A percentile compares a stretch with the other conserved stretches of the same genome.
Conservation (phyloP, 2,888 invertebrate genomes). For the Trilocha varians region DNA sequence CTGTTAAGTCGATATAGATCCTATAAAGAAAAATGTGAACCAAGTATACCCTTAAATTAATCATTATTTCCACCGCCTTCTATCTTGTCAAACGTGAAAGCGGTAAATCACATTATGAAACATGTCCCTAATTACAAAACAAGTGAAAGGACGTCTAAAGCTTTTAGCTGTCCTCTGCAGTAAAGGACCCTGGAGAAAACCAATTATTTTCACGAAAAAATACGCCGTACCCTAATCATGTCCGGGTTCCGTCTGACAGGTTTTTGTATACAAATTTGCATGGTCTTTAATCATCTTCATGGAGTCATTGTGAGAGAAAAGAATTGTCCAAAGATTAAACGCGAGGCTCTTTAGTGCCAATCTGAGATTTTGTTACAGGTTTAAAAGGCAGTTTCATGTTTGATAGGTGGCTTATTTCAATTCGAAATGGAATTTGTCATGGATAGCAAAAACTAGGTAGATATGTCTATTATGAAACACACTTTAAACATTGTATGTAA, state of each 20-base stretch:
- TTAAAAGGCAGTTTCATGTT: too few relatives aligned
- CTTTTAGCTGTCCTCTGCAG: constrained; percentile 16
- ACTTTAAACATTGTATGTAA: too few relatives aligned
- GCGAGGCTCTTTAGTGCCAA: too few relatives aligned
- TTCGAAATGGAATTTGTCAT: too few relatives aligned
- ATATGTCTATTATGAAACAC: too few relatives aligned
- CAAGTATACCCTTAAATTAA: too few relatives aligned
- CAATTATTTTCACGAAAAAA: constrained; percentile 26
- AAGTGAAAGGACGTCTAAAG: constrained; percentile 30
- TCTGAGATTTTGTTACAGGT: too few relatives aligned
- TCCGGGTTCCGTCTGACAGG: constrained; percentile 21
- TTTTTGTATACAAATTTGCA: constrained; percentile 12
- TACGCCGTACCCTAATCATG: constrained; percentile 17
- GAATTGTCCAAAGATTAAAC: not conserved
- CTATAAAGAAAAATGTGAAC: too few relatives aligned
- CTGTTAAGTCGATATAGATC: too few relatives aligned
- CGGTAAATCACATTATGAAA: constrained; percentile 16
- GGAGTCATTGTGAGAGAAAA: not conserved
- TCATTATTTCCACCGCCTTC: too few relatives aligned
- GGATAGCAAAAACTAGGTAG: too few relatives aligned
- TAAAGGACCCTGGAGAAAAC: constrained; percentile 20
- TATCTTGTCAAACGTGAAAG: constrained; percentile 1
- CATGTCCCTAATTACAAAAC: constrained; percentile 33
- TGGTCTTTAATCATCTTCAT: constrained; percentile 9
- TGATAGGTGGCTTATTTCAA: too few relatives aligned